Conservation (phyloP, 2,113 vertebrate species). For the Pangasianodon hypophthalmus region DNA sequence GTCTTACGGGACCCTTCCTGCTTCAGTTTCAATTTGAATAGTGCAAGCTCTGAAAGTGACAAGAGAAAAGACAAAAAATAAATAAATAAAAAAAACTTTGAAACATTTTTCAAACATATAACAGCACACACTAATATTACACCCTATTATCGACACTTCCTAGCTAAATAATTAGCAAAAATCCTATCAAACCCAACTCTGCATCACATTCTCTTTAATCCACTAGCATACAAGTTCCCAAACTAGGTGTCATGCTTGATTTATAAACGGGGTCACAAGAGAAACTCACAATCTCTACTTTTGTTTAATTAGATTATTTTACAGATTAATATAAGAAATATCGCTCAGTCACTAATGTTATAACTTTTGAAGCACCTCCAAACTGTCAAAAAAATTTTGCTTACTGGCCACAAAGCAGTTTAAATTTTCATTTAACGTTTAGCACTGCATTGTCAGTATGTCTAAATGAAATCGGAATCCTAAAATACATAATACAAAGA, state of each 20-base stretch:
- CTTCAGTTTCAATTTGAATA: conserved; percentile 79
- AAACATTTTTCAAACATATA: background rate
- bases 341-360: background rate
- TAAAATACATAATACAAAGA: background rate
- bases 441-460: background rate
- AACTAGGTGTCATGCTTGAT: background rate
- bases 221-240: background rate
- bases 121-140: background rate
- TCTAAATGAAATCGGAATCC: background rate
- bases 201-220: background rate
- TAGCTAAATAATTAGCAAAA: background rate
- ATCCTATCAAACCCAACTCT: background rate
- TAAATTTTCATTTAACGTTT: background rate
- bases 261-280: too few species aligned
- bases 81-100: background rate
- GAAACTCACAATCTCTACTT: background rate
- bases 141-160: background rate
- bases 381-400: background rate
- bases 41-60: conserved; percentile 72
- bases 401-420: background rate
- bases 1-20: conserved; percentile 81
- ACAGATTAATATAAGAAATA: background rate
- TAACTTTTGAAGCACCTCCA: background rate
- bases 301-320: background rate
- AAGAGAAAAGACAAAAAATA: background rate